Base-by-base conservation (phyloP, 2,113 vertebrate species). In the Climacteris rufus region DNA sequence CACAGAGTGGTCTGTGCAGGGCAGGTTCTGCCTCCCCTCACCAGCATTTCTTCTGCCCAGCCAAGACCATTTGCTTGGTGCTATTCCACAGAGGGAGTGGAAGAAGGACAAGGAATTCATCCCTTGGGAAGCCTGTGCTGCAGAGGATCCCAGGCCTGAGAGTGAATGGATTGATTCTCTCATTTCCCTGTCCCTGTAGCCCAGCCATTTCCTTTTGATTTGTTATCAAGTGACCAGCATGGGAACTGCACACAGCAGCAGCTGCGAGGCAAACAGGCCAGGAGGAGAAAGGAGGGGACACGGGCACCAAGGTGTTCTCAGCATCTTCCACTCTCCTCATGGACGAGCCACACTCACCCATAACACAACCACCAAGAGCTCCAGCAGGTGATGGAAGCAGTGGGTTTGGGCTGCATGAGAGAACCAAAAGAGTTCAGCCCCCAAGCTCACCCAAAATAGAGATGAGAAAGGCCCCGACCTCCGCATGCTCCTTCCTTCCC, bases 111-210 rank as follows among this genome's bases (percentile, higher is more conserved):
- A 79, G 69, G 61, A 54, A 39, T 52, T 47, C 10, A 3, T 91
- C 30, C 69, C 77, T 53, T 61, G 78, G 66, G 75, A 57, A 88
- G 25, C 54, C 54, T 50, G 63, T 27, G 1, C 45, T 83, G 54
- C 83, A 47, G 33, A 39, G 40, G 12, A 47, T 42, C 42, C 9
- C n/a, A 39, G 44, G 40, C n/a, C 53, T 66, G 25, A 3, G 72
- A 15, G 69, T 1, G 10, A 53, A 13, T 0, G 1, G 56, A 8
- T 76, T n/a, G n/a, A n/a, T n/a, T n/a, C n/a, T n/a, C n/a, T n/a
- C n/a, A n/a, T n/a, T n/a, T n/a, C 30, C 47, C 2, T 40, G 50
- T 23, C 76, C 20, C 44, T 35, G 31, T 52, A 45, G 13, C 42
- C n/a, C 33, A 39, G 63, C 17, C 52, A 37, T 37, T 25, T 71